Evolutionary conservation across 2,113 vertebrate genomes (phyloP).

Genomic region (Nyctibius bracteatus): DNA sequence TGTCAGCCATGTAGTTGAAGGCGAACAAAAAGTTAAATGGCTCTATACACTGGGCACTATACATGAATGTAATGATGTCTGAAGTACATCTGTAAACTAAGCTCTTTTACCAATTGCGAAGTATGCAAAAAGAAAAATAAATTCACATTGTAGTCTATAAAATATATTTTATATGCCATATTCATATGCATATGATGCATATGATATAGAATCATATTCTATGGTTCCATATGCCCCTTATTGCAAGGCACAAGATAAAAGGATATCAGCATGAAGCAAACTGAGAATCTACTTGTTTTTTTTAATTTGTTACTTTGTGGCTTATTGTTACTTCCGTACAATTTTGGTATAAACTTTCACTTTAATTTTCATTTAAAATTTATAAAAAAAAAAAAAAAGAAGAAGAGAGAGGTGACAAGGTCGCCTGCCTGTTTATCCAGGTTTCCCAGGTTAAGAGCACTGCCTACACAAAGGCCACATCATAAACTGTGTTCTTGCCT

Average conservation of each 20-base stretch:
- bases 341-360: not conserved
- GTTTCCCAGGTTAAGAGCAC: not conserved
- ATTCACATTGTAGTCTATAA: not conserved
- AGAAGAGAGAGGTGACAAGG: not conserved
- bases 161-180: too few relatives aligned
- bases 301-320: not conserved
- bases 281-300: not conserved
- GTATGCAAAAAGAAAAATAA: not conserved
- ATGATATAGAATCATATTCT: too few relatives aligned
- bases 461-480: not conserved
- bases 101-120: not conserved
- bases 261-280: not conserved
- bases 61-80: not conserved
- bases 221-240: not conserved
- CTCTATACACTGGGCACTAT: not conserved
- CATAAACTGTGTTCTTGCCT: not conserved
- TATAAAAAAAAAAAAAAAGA: not conserved
- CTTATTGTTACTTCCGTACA: not conserved
- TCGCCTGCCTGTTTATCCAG: not conserved
- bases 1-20: not conserved
- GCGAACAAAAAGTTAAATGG: slow-evolving; percentile 19
- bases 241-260: not conserved
- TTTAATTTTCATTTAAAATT: not conserved
- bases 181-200: too few relatives aligned
- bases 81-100: not conserved